These are phyloP conservation scores for Passerina amoena DNA, from an alignment of 2,113 vertebrate genomes.

Conservation along the genomic window DNA sequence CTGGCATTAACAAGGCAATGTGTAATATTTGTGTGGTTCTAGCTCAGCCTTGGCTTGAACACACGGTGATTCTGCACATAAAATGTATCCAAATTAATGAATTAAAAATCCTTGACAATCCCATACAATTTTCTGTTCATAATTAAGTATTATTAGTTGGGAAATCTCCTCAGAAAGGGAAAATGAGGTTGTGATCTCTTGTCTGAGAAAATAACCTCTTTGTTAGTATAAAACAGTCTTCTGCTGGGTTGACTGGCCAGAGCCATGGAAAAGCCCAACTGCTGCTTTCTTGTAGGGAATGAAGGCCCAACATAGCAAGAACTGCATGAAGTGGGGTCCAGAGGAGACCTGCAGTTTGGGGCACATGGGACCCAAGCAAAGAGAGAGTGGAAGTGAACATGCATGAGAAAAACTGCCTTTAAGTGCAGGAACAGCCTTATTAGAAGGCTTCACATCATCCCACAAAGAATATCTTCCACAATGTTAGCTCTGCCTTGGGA, in stretches of 20 bases:
- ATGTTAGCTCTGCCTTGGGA: background rate
- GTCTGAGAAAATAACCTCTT: conserved; percentile 18
- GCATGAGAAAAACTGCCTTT: background rate
- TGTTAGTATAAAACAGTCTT: background rate
- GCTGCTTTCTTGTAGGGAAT: background rate
- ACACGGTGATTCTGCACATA: conserved; percentile 60
- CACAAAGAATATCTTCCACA: background rate
- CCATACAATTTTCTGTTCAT: conserved; percentile 50
- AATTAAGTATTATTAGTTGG: conserved; percentile 30
- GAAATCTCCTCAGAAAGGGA: conserved; percentile 19
- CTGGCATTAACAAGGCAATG: conserved; percentile 59
- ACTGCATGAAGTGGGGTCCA: background rate
- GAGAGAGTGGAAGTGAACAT: background rate
- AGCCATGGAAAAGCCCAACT: background rate
- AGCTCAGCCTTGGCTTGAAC: conserved; percentile 56
- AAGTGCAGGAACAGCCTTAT: background rate
- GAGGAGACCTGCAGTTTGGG: background rate
- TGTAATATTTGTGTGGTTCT: conserved; percentile 73
- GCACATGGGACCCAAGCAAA: background rate
- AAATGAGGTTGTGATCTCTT: conserved; percentile 21
- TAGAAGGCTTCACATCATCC: background rate
- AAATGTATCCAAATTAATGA: conserved; percentile 73
- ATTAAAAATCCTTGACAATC: conserved; percentile 76
- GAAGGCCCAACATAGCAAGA: fast-evolving
- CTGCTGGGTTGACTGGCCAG: background rate